Base-by-base conservation (phyloP, 2,797 vertebrate species). In the Melanotaenia maccullochi region DNA sequence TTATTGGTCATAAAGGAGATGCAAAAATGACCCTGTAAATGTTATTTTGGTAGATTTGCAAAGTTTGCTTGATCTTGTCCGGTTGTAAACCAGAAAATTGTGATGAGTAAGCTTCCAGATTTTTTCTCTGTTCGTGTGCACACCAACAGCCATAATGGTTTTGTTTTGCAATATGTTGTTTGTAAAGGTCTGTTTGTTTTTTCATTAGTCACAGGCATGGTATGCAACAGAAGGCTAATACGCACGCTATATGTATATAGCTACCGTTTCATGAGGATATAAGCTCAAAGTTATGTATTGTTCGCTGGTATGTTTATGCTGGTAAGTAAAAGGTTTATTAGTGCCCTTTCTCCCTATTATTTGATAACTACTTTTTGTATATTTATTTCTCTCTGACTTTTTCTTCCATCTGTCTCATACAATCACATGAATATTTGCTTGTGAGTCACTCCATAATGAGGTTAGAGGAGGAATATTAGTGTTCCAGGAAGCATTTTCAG, bases 361-460 rank as follows among this genome's bases (percentile, higher is more conserved):
- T 25, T 76, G 20, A 18, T 18, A 44, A 64, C 52, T 61, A 25
- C 38, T 68, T 9, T 9, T 16, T n/a, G 1, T 6, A 5, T n/a
- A 3, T 60, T n/a, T 24, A 3, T 20, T 3, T 49, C 4, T 9
- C 2, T 49, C 18, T 52, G 24, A 24, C 9, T 52, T n/a, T 14
- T 25, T 57, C 47, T 33, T n/a, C 28, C 28, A 9, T 70, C 44
- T 55, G 18, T 71, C 59, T 78, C 63, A 67, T 36, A 40, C 20
- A 7, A 55, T 76, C 75, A 77, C 54, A 62, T 65, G 74, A 73
- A 75, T 75, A 60, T 35, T 80, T 18, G 11, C 24, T 51, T 7
- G 42, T 83, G 79, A 86, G 75, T 86, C 78, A 75, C 36, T 59
- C 52, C 14, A 12, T 69, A 59, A 62, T 63, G 72, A 79, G 55